Conservation (phyloP, 2,888 invertebrate genomes). For the Spisula subtruncata region DNA sequence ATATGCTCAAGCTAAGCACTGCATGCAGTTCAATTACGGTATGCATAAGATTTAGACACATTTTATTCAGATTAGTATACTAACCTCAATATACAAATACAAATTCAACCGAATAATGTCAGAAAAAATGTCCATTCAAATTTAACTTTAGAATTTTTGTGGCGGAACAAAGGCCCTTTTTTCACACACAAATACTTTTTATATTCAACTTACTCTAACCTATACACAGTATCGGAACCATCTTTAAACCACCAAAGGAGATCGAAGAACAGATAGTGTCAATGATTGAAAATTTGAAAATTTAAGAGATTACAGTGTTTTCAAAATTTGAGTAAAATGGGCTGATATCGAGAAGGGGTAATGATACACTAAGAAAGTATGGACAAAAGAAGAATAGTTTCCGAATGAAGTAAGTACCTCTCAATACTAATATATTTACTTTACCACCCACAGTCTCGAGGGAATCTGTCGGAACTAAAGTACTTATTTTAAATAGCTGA, state of each 20-base stretch:
- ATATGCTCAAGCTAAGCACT: not conserved
- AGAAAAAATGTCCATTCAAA: not conserved
- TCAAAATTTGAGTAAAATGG: not conserved
- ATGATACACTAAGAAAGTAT: not conserved
- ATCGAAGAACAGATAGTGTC: slow-evolving; percentile 45
- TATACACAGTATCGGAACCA: slow-evolving; percentile 34
- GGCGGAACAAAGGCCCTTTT: not conserved
- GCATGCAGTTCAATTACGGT: not conserved
- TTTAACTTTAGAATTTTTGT: not conserved
- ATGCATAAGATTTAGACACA: not conserved
- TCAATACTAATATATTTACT: not conserved
- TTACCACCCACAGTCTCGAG: not conserved
- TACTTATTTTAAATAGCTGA: not conserved
- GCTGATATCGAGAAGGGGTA: not conserved
- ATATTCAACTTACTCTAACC: not conserved
- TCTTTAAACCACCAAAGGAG: slow-evolving; percentile 34
- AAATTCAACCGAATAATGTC: not conserved
- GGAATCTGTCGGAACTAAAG: not conserved
- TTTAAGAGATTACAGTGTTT: slow-evolving; percentile 46
- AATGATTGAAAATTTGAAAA: slow-evolving; percentile 51
- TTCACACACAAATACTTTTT: slow-evolving; percentile 14
- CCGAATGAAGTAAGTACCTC: not conserved
- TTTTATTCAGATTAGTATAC: not conserved
- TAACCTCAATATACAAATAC: not conserved
- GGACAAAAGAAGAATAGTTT: not conserved